Evolutionary conservation across 2,113 vertebrate genomes (phyloP), one percentile per base, ranked within the genome.

Genomic region (Erpornis zantholeuca): DNA sequence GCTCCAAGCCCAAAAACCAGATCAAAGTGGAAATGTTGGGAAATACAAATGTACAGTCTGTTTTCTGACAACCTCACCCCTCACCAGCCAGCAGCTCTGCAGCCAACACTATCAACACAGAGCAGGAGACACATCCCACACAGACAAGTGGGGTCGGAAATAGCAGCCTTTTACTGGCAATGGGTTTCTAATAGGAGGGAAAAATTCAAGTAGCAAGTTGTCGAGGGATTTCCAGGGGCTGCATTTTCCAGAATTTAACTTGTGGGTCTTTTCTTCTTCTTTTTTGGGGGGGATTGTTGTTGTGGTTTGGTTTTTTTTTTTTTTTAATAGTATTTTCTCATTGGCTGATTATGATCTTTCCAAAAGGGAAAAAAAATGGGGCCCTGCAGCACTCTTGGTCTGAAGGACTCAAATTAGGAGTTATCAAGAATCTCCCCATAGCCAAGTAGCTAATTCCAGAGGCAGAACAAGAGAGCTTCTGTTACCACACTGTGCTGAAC

Each of bases 401-500:
- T 54, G 86, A 95, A 94, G 87, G 85, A 33, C 61, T 89, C 21
- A 33, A 79, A 90, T 94, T 72, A 69, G 38, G 87, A 96, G 63
- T 94, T 97, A 97, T 96, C 95, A 94, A 87, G 96, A 97, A 95
- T 91, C 82, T 69, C 29, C 79, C 86, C 93, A 88, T 82, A 97
- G 89, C 82, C 85, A 93, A 91, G 75, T 79, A 92, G 63, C 28
- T 95, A 82, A 96, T 92, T 88, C 96, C 90, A 86, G 81, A 4
- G 23, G 63, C 89, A 93, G 96, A 97, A 97, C 88, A 97, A 97
- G 97, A 97, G 65, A 94, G 36, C 87, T 97, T 97, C 96, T 98
- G 97, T 97, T 96, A 93, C 82, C 92, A 77, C 15, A 24, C 59
- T 53, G 27, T n/a, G 12, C 59, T 97, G 92, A 98, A 95, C 94